A percentile compares a stretch with the other conserved stretches of the same genome.
Evolutionary conservation across 2,888 invertebrate genomes (phyloP).

Genomic region (Rhagonycha lutea): DNA sequence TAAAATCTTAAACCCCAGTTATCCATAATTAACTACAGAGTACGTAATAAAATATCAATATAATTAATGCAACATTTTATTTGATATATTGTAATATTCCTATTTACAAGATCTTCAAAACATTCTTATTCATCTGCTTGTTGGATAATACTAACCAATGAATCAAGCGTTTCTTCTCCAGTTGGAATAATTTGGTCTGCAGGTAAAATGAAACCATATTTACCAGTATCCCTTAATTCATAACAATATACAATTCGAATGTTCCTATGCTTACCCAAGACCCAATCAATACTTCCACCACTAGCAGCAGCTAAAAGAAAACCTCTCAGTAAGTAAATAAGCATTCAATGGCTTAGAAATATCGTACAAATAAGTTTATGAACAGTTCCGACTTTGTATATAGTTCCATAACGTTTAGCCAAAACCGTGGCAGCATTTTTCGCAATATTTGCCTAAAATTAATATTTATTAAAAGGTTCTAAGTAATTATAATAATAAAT

Average conservation of each 20-base stretch:
- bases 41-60: too few species aligned
- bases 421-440: constrained; percentile 40
- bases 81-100: too few species aligned
- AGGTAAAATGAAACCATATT: constrained; percentile 70
- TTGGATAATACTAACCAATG: constrained; percentile 57
- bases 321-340: neutral
- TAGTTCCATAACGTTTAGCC: constrained; percentile 50
- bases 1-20: too few species aligned
- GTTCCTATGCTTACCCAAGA: constrained; percentile 62
- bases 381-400: constrained; percentile 54
- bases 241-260: constrained; percentile 67
- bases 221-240: constrained; percentile 66
- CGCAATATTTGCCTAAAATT: neutral
- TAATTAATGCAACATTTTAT: too few species aligned
- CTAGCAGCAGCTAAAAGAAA: constrained; percentile 60
- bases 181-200: constrained; percentile 67
- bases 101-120: too few species aligned
- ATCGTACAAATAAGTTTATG: constrained; percentile 51
- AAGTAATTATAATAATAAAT: neutral
- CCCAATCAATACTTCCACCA: constrained; percentile 73
- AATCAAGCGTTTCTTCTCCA: constrained; percentile 66
- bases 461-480: neutral
- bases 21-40: too few species aligned
- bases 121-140: constrained; percentile 39
- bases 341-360: neutral